phyloP scores from a whole-genome alignment of 2,888 invertebrate species.

The Habrosyne pyritoides region DNA sequence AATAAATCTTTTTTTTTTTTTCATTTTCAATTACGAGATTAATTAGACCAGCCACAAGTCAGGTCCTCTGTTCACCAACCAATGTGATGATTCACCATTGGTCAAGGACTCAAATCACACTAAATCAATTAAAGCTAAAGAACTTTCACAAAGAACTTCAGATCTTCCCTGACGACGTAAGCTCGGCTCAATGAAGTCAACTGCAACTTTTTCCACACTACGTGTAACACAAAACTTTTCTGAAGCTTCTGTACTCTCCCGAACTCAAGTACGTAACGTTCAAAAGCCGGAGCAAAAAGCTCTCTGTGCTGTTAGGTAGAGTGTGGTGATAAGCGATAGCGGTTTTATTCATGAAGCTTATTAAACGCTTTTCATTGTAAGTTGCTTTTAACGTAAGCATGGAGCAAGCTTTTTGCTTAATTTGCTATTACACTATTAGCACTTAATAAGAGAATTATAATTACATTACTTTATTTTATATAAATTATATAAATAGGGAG shows the following conservation, averaged over 20 bases:
- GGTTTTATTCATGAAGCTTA: background rate
- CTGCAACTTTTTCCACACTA: background rate
- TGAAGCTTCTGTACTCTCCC: slow-evolving; percentile 3
- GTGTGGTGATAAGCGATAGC: slow-evolving; percentile 16
- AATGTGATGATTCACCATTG: too few species aligned
- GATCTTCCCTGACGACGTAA: background rate
- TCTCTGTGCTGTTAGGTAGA: slow-evolving; percentile 27
- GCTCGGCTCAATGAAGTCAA: background rate
- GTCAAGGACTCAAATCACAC: background rate
- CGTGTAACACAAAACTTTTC: background rate
- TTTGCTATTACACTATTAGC: too few species aligned
- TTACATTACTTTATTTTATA: too few species aligned
- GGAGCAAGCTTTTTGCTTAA: too few species aligned
- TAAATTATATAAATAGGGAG: too few species aligned
- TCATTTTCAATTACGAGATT: too few species aligned
- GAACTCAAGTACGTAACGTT: slow-evolving; percentile 47
- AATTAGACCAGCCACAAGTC: too few species aligned
- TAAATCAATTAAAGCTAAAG: background rate
- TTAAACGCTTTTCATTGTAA: too few species aligned
- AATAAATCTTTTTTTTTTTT: too few species aligned
- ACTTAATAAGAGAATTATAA: too few species aligned
- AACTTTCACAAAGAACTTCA: background rate
- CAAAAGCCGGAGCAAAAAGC: slow-evolving; percentile 65
- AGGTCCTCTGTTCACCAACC: too few species aligned
- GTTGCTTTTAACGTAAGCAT: too few species aligned